Conservation (phyloP, 1,140 invertebrate species). For the Nylanderia fulva region DNA sequence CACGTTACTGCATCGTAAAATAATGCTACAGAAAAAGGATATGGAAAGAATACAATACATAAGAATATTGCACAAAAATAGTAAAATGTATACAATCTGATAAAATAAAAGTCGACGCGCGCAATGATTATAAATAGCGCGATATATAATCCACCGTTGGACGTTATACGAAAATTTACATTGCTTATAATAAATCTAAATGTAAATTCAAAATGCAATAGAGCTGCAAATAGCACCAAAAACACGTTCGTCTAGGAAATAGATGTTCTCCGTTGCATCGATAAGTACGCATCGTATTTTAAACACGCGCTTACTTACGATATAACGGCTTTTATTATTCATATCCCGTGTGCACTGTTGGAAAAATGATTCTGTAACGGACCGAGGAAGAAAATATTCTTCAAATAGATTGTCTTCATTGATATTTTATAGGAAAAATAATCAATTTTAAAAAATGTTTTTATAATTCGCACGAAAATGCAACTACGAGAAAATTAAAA, state of each 20-base stretch:
- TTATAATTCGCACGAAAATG: neutral
- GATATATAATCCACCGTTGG: neutral
- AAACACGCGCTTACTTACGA: neutral
- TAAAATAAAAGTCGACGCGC: slow-evolving; percentile 28
- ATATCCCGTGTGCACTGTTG: neutral
- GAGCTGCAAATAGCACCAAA: slow-evolving; percentile 37
- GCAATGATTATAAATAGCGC: neutral
- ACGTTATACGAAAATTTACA: slow-evolving; percentile 32
- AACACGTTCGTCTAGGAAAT: slow-evolving; percentile 16
- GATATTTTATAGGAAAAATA: slow-evolving; percentile 34
- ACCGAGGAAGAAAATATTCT: slow-evolving; percentile 5
- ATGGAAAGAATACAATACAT: neutral
- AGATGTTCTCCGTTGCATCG: neutral
- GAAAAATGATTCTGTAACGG: neutral
- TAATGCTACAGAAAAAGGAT: neutral
- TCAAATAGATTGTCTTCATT: slow-evolving; percentile 50
- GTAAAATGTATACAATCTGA: neutral
- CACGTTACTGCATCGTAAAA: slow-evolving; percentile 13
- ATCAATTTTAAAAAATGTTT: neutral
- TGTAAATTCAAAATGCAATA: slow-evolving; percentile 44
- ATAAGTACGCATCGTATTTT: neutral
- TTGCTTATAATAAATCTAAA: slow-evolving; percentile 49
- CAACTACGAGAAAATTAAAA: neutral
- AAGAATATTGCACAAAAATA: slow-evolving; percentile 36
- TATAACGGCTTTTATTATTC: neutral